Percentiles rank a stretch among this genome's conserved stretches.
phyloP scores from a whole-genome alignment of 2,797 vertebrate species.

The Denticeps clupeoides region DNA sequence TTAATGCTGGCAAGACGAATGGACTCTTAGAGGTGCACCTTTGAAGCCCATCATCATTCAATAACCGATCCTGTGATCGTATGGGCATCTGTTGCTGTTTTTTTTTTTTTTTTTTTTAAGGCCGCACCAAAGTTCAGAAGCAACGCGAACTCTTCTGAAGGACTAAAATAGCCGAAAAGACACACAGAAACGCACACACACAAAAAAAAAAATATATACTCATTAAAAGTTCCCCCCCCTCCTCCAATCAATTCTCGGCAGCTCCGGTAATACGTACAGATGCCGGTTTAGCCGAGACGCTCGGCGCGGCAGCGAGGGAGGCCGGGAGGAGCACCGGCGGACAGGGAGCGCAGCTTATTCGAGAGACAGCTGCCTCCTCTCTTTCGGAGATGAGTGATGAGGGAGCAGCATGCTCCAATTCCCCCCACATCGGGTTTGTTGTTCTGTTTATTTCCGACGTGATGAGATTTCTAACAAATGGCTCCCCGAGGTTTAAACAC shows the following conservation, averaged over 20 bases:
- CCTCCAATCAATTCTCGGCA: neutral
- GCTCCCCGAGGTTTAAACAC: slow-evolving; percentile 61
- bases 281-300: neutral
- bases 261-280: neutral
- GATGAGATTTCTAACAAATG: slow-evolving; percentile 48
- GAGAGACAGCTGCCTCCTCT: slow-evolving; percentile 1
- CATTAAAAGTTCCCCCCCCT: neutral
- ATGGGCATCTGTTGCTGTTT: slow-evolving; percentile 3
- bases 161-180: too few relatives aligned
- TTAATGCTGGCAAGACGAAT: slow-evolving; percentile 54
- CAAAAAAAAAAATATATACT: too few relatives aligned
- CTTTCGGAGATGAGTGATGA: neutral
- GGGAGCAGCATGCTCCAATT: neutral
- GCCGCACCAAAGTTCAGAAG: too few relatives aligned
- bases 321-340: slow-evolving; percentile 11
- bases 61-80: slow-evolving; percentile 12
- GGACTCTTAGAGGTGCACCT: slow-evolving; percentile 35
- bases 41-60: slow-evolving; percentile 17
- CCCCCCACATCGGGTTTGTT: neutral
- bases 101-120: neutral
- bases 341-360: slow-evolving; percentile 10
- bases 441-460: slow-evolving; percentile 35
- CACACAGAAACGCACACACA: too few relatives aligned
- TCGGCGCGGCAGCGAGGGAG: neutral
- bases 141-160: too few relatives aligned